A percentile compares a stretch with the other conserved stretches of the same genome.
Evolutionary conservation across 2,888 invertebrate genomes (phyloP).

Genomic region (Emmelina monodactyla): DNA sequence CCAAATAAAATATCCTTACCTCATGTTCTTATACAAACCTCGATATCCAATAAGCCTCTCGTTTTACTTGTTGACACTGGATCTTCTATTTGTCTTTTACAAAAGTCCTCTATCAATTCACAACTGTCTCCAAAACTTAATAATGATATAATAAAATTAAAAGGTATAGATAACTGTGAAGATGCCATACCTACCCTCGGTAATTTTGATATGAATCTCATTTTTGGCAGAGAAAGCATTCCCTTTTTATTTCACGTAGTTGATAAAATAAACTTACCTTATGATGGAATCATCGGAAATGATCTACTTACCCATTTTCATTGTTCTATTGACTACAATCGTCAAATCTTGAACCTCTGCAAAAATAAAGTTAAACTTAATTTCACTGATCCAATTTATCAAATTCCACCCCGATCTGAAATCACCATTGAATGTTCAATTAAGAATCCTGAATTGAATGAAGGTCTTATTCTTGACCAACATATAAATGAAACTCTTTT

Average conservation of each 20-base stretch:
- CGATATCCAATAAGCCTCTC: conserved; percentile 14
- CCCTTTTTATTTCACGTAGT: conserved; percentile 15
- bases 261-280: conserved; percentile 12
- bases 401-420: conserved; percentile 16
- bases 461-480: conserved; percentile 16
- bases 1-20: conserved; percentile 14
- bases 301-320: conserved; percentile 11
- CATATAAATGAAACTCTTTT: conserved; percentile 8
- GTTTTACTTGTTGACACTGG: conserved; percentile 15
- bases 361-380: conserved; percentile 6
- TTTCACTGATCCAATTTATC: conserved; percentile 12
- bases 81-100: conserved; percentile 13
- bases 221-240: not conserved
- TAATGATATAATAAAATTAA: conserved; percentile 6
- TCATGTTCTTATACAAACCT: conserved; percentile 12
- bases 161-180: conserved; percentile 5
- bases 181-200: conserved; percentile 9
- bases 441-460: conserved; percentile 15
- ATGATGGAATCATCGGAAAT: conserved; percentile 17
- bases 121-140: not conserved
- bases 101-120: not conserved
- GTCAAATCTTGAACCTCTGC: conserved; percentile 2
- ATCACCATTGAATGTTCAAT: conserved; percentile 18
- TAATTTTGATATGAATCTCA: conserved; percentile 13
- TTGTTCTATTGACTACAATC: conserved; percentile 15